phyloP scores from a whole-genome alignment of 2,797 vertebrate species.

The Salmo trutta region DNA sequence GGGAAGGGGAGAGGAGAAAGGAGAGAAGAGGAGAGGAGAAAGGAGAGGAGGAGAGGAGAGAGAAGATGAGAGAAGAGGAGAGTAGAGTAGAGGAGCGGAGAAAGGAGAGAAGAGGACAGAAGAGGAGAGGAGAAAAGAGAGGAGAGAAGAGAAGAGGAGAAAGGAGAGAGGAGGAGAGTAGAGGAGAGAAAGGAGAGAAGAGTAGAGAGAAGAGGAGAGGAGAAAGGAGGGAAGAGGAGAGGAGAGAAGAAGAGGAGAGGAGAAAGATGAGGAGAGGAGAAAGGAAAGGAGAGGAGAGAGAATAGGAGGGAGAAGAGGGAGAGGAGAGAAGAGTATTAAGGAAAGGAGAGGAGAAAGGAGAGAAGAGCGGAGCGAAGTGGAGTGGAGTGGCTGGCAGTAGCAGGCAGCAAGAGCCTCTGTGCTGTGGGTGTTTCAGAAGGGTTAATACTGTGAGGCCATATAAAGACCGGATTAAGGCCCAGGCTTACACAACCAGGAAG shows the following conservation, averaged over 20 bases:
- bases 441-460: constrained; percentile 73
- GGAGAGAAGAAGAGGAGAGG: fast-evolving
- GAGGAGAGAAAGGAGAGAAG: constrained; percentile 33
- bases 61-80: no score
- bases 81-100: no score
- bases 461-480: constrained; percentile 84
- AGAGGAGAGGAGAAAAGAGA: background rate
- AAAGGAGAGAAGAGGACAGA: background rate
- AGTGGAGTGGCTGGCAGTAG: constrained; percentile 43
- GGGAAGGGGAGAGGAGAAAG: no score
- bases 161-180: background rate
- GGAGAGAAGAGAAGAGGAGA: constrained; percentile 32
- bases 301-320: background rate
- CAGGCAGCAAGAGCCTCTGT: constrained; percentile 46
- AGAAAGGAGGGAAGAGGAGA: background rate
- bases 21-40: no score
- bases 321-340: background rate
- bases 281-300: constrained; percentile 16
- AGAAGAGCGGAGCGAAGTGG: background rate
- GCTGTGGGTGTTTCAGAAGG: constrained; percentile 61
- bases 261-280: constrained; percentile 9
- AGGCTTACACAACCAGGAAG: constrained; percentile 77
- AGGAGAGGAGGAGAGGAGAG: no score
- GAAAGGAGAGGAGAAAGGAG: background rate
- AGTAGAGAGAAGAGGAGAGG: no score